These are phyloP conservation scores for Tetragnatha versicolor DNA, from an alignment of 1,140 invertebrate genomes.

Conservation along the genomic window DNA sequence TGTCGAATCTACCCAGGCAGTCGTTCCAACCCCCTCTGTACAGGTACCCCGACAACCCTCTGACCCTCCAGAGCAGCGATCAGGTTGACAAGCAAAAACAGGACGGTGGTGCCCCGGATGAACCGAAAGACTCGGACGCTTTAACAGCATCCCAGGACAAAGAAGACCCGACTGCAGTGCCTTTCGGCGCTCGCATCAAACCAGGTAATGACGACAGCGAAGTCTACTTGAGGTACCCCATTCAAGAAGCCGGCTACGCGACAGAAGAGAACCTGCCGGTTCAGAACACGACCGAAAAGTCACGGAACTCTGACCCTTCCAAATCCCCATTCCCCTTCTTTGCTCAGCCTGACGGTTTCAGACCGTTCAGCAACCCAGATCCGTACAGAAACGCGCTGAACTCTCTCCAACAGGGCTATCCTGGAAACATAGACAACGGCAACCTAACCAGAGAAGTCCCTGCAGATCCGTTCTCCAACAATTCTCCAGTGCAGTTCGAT, in stretches of 20 bases:
- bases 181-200: constrained; percentile 29
- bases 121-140: not conserved
- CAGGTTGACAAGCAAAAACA: not conserved
- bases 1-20: not conserved
- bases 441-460: not conserved
- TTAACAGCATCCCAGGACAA: not conserved
- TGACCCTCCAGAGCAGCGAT: not conserved
- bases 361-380: not conserved
- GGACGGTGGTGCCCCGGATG: too few relatives aligned
- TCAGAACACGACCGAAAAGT: constrained; percentile 1
- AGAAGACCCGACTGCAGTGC: not conserved
- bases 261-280: constrained; percentile 31
- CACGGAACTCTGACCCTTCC: not conserved
- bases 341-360: not conserved
- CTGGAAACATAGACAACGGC: not conserved
- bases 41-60: not conserved
- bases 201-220: not conserved
- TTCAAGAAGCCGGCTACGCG: constrained; percentile 39
- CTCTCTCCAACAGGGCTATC: not conserved
- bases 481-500: not conserved
- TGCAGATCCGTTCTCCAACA: not conserved
- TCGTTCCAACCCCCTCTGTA: not conserved
- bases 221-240: constrained; percentile 33
- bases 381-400: constrained; percentile 35
- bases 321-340: not conserved